These are phyloP conservation scores for Ameiurus melas DNA, from an alignment of 2,113 vertebrate genomes.

Conservation along the genomic window DNA sequence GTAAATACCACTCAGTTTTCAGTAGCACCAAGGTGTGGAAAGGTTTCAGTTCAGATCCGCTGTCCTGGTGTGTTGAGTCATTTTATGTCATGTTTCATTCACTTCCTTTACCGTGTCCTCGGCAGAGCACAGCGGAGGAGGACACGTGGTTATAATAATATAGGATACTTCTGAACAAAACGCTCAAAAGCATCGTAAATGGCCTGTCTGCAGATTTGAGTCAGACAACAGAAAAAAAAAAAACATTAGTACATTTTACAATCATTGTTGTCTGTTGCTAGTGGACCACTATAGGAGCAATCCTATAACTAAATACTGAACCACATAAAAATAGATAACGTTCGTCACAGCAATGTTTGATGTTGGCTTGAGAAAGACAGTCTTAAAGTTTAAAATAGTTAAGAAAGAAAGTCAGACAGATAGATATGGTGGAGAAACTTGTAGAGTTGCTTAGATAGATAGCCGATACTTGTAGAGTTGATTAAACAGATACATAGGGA, in stretches of 20 bases:
- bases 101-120: not conserved
- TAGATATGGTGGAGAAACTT: too few species aligned
- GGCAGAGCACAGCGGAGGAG: not conserved
- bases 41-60: slow-evolving; percentile 1
- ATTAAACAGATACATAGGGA: too few species aligned
- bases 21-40: slow-evolving; percentile 31
- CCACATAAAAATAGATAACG: too few species aligned
- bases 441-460: too few species aligned
- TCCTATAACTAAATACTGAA: not conserved
- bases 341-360: too few species aligned
- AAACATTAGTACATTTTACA: not conserved
- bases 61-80: not conserved
- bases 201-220: slow-evolving; percentile 76
- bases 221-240: slow-evolving; percentile 16
- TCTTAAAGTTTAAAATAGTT: too few species aligned
- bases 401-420: too few species aligned
- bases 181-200: slow-evolving; percentile 94
- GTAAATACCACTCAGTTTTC: not conserved
- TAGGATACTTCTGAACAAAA: slow-evolving; percentile 86
- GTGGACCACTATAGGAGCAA: not conserved
- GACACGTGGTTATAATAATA: slow-evolving; percentile 46
- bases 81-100: not conserved
- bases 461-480: too few species aligned
- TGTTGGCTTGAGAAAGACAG: too few species aligned
- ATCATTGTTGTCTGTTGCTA: not conserved